These are phyloP conservation scores for Triplophysa siluroides DNA, from an alignment of 2,113 vertebrate species.

Conservation along the genomic window DNA sequence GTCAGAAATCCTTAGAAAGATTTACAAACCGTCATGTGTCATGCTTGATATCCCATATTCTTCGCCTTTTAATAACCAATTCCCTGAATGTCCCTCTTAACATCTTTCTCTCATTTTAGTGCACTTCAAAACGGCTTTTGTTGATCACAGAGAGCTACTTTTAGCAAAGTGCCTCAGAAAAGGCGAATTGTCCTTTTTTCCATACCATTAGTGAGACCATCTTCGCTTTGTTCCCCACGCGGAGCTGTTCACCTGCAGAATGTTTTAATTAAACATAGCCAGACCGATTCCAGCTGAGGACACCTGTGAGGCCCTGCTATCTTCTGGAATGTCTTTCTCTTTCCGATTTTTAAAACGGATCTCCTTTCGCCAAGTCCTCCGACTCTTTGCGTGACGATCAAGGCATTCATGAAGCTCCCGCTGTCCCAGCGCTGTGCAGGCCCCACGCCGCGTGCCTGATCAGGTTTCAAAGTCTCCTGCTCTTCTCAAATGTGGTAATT, in stretches of 20 bases:
- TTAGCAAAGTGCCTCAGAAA: neutral
- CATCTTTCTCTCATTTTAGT: neutral
- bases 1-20: neutral
- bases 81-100: conserved; percentile 5
- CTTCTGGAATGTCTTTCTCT: conserved; percentile 49
- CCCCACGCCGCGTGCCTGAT: conserved; percentile 62
- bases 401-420: conserved; percentile 34
- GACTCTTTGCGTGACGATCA: conserved; percentile 20
- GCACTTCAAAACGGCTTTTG: conserved; percentile 18
- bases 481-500: conserved; percentile 80
- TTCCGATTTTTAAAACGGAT: conserved; percentile 20
- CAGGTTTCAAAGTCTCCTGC: conserved; percentile 79
- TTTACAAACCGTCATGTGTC: neutral
- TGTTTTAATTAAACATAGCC: conserved; percentile 43
- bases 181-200: neutral
- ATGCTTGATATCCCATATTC: neutral
- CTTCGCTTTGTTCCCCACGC: conserved; percentile 15
- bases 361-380: conserved; percentile 12
- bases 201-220: conserved; percentile 35
- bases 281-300: conserved; percentile 21
- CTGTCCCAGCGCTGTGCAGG: conserved; percentile 10
- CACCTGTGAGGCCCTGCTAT: conserved; percentile 46
- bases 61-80: conserved; percentile 18
- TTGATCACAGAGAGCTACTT: conserved; percentile 13
- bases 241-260: conserved; percentile 38